Conservation (phyloP, 2,797 vertebrate species). For the Labroides dimidiatus region DNA sequence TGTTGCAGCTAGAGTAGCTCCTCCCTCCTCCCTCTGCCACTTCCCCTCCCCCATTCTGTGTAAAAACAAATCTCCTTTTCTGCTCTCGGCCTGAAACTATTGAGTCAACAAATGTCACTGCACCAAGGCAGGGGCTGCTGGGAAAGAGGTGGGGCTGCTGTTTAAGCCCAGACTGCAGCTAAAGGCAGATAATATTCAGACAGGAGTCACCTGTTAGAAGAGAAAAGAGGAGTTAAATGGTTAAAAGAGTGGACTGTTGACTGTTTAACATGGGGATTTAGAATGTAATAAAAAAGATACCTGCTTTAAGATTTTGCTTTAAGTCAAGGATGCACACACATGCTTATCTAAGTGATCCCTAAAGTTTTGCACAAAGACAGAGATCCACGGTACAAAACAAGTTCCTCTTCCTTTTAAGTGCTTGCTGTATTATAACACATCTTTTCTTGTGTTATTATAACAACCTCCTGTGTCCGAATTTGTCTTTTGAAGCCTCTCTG, state of each 20-base stretch:
- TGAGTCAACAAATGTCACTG: constrained; percentile 88
- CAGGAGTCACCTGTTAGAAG: constrained; percentile 82
- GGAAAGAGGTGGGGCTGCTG: constrained; percentile 75
- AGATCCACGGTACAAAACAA: no score
- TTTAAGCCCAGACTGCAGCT: constrained; percentile 78
- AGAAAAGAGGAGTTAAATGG: constrained; percentile 54
- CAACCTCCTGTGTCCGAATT: constrained; percentile 14
- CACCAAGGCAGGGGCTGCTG: constrained; percentile 68
- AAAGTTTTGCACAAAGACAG: not conserved
- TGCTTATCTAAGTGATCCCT: constrained; percentile 1
- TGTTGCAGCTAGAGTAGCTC: constrained; percentile 60
- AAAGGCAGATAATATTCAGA: constrained; percentile 82
- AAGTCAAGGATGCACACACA: not conserved
- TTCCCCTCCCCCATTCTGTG: constrained; percentile 79
- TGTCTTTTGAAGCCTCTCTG: constrained; percentile 37
- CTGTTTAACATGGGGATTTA: constrained; percentile 3
- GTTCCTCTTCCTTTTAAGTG: not conserved
- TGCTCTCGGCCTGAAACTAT: constrained; percentile 82
- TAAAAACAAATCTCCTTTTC: constrained; percentile 87
- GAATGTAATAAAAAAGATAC: not conserved
- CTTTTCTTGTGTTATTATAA: not conserved
- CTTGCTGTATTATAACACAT: not conserved
- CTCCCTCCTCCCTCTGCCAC: constrained; percentile 59
- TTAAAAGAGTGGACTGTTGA: constrained; percentile 12
- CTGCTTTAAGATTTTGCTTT: not conserved